Evolutionary conservation across 2,797 vertebrate genomes (phyloP).

Genomic region (Mormyrus hasselquistii): DNA sequence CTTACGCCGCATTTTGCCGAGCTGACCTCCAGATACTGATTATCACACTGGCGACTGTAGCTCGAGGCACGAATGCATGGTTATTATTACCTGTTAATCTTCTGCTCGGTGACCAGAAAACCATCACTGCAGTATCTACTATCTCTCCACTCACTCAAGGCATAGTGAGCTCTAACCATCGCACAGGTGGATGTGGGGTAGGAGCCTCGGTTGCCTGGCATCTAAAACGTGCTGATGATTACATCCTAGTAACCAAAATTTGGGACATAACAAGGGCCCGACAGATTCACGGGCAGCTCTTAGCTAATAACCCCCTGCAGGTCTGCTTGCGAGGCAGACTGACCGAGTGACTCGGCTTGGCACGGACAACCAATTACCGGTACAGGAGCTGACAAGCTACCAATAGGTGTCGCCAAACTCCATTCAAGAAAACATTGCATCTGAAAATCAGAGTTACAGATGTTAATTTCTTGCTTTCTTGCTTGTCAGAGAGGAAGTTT

Average conservation of each 20-base stretch:
- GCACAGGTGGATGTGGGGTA: not conserved
- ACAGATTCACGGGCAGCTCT: not conserved
- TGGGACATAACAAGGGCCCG: not conserved
- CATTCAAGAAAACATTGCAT: not conserved
- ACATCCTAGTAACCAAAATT: not conserved
- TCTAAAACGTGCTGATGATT: not conserved
- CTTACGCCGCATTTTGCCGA: not conserved
- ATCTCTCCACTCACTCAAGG: not conserved
- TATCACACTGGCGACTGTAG: not conserved
- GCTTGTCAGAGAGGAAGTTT: not conserved
- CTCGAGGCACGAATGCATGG: not conserved
- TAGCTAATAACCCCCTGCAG: not conserved
- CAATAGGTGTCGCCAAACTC: not conserved
- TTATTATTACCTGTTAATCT: not conserved
- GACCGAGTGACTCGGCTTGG: not conserved
- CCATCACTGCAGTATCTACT: not conserved
- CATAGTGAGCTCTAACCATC: not conserved
- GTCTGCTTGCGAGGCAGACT: not conserved
- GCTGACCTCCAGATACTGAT: not conserved
- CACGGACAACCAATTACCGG: not conserved
- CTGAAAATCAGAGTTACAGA: not conserved
- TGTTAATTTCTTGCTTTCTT: not conserved
- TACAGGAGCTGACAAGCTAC: not conserved
- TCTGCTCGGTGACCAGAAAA: not conserved
- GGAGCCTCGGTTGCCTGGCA: not conserved